Conservation (phyloP, 2,888 invertebrate genomes). For the Amblyjoppa fuscipennis region DNA sequence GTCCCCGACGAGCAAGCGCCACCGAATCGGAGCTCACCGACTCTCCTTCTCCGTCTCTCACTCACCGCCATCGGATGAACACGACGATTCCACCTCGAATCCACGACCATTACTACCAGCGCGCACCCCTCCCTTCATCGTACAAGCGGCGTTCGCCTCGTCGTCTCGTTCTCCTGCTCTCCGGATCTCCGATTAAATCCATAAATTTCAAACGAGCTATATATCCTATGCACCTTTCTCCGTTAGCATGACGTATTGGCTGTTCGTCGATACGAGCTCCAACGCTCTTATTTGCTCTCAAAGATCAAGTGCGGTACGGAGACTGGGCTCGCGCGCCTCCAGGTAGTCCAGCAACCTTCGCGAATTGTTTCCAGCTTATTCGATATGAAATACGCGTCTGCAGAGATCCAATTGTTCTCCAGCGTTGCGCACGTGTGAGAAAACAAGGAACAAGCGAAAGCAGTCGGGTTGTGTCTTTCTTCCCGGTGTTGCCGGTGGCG, state of each 20-base stretch:
- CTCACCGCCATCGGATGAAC: conserved; percentile 59
- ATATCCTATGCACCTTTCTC: neutral
- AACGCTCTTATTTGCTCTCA: neutral
- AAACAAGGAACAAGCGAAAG: conserved; percentile 66
- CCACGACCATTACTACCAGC: conserved; percentile 55
- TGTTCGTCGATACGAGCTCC: neutral
- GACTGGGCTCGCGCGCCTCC: neutral
- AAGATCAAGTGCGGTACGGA: neutral
- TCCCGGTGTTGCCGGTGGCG: conserved; percentile 67
- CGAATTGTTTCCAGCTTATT: neutral
- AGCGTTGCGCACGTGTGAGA: conserved; percentile 69
- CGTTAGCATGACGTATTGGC: neutral
- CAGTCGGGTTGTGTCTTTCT: conserved; percentile 54
- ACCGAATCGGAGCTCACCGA: conserved; percentile 63
- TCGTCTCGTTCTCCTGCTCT: conserved; percentile 27
- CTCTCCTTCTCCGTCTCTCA: conserved; percentile 40
- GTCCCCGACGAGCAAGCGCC: conserved; percentile 68
- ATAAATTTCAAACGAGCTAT: conserved; percentile 41
- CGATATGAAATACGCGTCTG: conserved; percentile 22
- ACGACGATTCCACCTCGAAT: conserved; percentile 65
- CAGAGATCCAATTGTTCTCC: conserved; percentile 38
- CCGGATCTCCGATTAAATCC: conserved; percentile 59
- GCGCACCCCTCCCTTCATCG: conserved; percentile 51
- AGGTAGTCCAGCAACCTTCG: neutral
- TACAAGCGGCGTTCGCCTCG: conserved; percentile 57